Evolutionary conservation across 2,113 vertebrate species (phyloP).

Genomic region (Stomatorhinus ivindoensis): DNA sequence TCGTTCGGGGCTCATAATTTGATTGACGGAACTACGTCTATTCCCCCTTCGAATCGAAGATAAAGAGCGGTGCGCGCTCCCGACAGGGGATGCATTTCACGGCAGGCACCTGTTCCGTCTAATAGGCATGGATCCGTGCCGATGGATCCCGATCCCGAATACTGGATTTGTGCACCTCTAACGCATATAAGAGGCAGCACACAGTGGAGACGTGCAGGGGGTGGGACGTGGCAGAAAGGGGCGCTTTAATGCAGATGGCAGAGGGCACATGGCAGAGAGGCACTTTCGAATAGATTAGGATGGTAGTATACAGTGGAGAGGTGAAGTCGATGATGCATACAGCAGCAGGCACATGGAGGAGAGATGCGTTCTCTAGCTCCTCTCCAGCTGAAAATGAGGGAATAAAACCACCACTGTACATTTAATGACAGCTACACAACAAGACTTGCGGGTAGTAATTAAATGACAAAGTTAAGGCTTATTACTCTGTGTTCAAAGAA

Average conservation of each 20-base stretch:
- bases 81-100: too few species aligned
- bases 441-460: background rate
- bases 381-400: background rate
- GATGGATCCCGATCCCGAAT: too few species aligned
- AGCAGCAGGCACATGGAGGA: background rate
- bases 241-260: too few species aligned
- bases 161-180: too few species aligned
- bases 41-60: too few species aligned
- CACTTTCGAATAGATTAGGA: background rate
- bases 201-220: background rate
- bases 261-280: background rate
- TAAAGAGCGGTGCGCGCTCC: too few species aligned
- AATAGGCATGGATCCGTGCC: too few species aligned
- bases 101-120: too few species aligned
- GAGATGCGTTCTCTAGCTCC: background rate
- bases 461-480: background rate
- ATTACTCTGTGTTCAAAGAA: slow-evolving; percentile 6
- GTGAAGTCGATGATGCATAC: background rate
- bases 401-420: background rate
- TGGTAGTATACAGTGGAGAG: background rate
- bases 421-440: background rate
- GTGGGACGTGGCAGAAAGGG: background rate
- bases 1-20: too few species aligned
- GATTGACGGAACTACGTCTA: too few species aligned
- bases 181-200: background rate